Evolutionary conservation across 1,140 invertebrate genomes (phyloP).

Genomic region (Ceratina australensis): DNA sequence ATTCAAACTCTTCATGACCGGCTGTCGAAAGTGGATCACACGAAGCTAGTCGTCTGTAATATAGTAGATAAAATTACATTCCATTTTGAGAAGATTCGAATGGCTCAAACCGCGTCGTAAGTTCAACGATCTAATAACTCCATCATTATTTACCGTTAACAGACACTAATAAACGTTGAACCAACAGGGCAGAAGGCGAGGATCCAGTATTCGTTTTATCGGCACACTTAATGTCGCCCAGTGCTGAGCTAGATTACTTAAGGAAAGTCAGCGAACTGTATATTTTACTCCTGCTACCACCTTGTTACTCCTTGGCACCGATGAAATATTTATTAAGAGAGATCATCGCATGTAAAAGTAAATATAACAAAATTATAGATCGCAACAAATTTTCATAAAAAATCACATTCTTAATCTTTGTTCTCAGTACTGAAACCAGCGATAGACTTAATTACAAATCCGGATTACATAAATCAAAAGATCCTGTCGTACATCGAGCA

Average conservation of each 20-base stretch:
- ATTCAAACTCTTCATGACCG: slow-evolving; percentile 88
- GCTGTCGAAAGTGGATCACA: slow-evolving; percentile 87
- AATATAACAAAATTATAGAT: slow-evolving; percentile 52
- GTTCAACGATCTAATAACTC: slow-evolving; percentile 63
- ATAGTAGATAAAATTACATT: slow-evolving; percentile 89
- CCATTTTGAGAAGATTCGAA: slow-evolving; percentile 92
- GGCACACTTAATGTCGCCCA: slow-evolving; percentile 86
- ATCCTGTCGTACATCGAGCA: slow-evolving; percentile 90
- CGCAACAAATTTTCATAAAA: not conserved
- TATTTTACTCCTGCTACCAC: slow-evolving; percentile 89
- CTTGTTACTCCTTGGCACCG: slow-evolving; percentile 88
- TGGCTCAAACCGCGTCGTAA: slow-evolving; percentile 87
- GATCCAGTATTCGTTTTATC: slow-evolving; percentile 87
- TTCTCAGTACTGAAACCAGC: slow-evolving; percentile 89
- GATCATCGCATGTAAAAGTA: slow-evolving; percentile 91
- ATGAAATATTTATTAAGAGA: slow-evolving; percentile 90
- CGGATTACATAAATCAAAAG: slow-evolving; percentile 94
- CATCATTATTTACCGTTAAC: not conserved
- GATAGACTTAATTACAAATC: slow-evolving; percentile 91
- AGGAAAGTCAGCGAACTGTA: slow-evolving; percentile 90
- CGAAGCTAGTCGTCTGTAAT: slow-evolving; percentile 90
- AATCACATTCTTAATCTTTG: not conserved
- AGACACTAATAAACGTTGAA: slow-evolving; percentile 38
- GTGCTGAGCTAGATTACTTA: slow-evolving; percentile 89
- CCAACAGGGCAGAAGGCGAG: slow-evolving; percentile 81